These are phyloP conservation scores for Rhagium mordax DNA, from an alignment of 2,888 invertebrate species.

Conservation along the genomic window DNA sequence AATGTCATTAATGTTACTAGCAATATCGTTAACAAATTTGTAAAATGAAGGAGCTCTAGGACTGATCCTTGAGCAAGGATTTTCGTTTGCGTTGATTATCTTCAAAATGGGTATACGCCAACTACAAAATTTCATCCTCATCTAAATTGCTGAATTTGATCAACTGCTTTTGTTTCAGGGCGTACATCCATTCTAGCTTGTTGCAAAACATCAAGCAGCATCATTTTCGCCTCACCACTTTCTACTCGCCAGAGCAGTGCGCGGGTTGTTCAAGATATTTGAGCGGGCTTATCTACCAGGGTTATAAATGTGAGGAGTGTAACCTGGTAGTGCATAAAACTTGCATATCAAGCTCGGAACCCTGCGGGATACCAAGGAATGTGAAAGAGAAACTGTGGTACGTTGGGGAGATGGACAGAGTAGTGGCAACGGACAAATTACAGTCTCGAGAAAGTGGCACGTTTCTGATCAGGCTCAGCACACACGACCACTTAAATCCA, in stretches of 20 bases:
- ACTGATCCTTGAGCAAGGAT: too few relatives aligned
- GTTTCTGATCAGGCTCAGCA: neutral
- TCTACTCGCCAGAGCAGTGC: neutral
- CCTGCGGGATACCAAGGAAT: neutral
- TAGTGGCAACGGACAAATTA: neutral
- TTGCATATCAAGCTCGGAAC: neutral
- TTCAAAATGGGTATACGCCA: too few relatives aligned
- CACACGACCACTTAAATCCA: neutral
- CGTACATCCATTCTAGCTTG: neutral
- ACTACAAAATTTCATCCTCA: too few relatives aligned
- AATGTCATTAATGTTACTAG: too few relatives aligned
- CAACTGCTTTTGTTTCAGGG: neutral
- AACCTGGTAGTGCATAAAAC: neutral
- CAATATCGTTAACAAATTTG: too few relatives aligned
- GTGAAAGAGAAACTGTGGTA: neutral
- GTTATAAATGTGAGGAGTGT: neutral
- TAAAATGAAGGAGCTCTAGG: too few relatives aligned
- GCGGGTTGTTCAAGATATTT: neutral
- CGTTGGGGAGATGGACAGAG: neutral
- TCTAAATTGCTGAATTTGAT: too few relatives aligned
- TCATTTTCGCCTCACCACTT: neutral
- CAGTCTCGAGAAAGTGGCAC: neutral
- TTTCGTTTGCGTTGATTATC: too few relatives aligned
- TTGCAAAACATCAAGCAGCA: neutral
- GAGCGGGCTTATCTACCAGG: neutral